Percentiles rank a stretch among this genome's conserved stretches.
phyloP scores from a whole-genome alignment of 2,797 vertebrate species.

The Zenarchopterus dispar region DNA sequence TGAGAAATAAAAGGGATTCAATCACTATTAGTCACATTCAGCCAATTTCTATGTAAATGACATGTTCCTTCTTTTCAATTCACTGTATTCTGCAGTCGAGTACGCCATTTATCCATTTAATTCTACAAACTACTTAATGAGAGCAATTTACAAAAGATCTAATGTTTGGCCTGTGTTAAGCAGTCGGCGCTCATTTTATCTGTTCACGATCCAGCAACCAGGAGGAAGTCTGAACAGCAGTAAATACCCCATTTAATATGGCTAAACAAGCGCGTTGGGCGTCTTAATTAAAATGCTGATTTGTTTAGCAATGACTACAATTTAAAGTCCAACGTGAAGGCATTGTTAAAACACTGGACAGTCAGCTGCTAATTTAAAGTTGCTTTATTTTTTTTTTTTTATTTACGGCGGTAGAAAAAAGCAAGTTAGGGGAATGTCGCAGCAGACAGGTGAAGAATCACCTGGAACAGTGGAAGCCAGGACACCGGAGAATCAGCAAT shows the following conservation, averaged over 20 bases:
- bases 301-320: constrained; percentile 50
- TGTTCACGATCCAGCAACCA: constrained; percentile 13
- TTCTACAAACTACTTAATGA: constrained; percentile 3
- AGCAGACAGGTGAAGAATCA: constrained; percentile 70
- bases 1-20: too few relatives aligned
- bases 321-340: constrained; percentile 58
- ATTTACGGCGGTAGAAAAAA: constrained; percentile 4
- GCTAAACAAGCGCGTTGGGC: constrained; percentile 34
- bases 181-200: constrained; percentile 19
- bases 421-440: constrained; percentile 9
- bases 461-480: constrained; percentile 73
- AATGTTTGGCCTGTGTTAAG: constrained; percentile 8
- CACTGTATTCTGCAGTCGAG: neutral
- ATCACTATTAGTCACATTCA: too few relatives aligned
- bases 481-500: constrained; percentile 70
- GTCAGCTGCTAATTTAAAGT: constrained; percentile 39
- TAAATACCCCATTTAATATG: constrained; percentile 35
- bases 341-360: constrained; percentile 36
- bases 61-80: neutral
- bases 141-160: constrained; percentile 4
- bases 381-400: neutral
- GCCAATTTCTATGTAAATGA: neutral
- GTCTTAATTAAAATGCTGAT: constrained; percentile 60
- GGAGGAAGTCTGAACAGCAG: constrained; percentile 18
- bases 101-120: neutral